Percentiles rank a stretch among this genome's conserved stretches.
These are phyloP conservation scores for Pristionchus arcanus DNA, from an alignment of 2,888 invertebrate genomes.

Conservation along the genomic window DNA sequence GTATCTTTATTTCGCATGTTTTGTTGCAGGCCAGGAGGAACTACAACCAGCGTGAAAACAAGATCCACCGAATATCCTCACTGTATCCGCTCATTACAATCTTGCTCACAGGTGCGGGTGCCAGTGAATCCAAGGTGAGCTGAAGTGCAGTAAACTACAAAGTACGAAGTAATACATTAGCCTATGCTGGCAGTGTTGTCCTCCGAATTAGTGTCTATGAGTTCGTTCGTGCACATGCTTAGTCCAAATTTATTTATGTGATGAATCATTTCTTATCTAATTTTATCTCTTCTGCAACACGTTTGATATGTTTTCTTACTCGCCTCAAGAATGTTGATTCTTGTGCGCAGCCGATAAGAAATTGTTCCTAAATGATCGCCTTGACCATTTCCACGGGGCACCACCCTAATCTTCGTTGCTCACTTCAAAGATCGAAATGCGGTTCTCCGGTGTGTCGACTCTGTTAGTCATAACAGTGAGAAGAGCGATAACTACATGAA, in stretches of 20 bases:
- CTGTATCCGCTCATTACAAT: background rate
- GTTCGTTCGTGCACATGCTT: too few relatives aligned
- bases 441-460: background rate
- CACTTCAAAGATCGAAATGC: background rate
- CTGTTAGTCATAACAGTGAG: background rate
- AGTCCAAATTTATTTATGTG: too few relatives aligned
- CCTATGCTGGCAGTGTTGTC: too few relatives aligned
- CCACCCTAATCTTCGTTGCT: background rate
- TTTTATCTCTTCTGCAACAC: too few relatives aligned
- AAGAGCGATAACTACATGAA: background rate
- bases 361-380: background rate
- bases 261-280: too few relatives aligned
- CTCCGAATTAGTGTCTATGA: too few relatives aligned
- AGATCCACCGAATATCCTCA: background rate
- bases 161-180: too few relatives aligned
- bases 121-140: background rate
- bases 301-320: too few relatives aligned
- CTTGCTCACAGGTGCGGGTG: background rate
- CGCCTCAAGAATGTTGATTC: background rate
- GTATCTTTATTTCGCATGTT: too few relatives aligned
- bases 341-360: background rate
- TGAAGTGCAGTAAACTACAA: background rate
- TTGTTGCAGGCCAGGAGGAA: too few relatives aligned
- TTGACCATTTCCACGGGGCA: background rate
- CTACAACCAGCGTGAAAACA: background rate